These are phyloP conservation scores for Sipha maydis DNA, from an alignment of 2,888 invertebrate species.

Conservation along the genomic window DNA sequence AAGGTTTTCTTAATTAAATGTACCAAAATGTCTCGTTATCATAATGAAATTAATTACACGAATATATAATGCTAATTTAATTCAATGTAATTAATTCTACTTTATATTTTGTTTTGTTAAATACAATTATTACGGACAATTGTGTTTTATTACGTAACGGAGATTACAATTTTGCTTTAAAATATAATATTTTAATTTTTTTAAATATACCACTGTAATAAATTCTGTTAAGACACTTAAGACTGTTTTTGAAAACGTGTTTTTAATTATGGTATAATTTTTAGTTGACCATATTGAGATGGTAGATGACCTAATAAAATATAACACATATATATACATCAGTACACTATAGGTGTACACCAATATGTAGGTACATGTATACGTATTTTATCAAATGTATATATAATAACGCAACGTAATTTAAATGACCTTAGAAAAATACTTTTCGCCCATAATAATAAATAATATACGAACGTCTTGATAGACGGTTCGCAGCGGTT, in stretches of 20 bases:
- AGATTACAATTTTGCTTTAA: neutral
- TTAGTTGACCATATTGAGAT: constrained; percentile 52
- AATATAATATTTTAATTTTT: constrained; percentile 24
- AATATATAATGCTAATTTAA: constrained; percentile 24
- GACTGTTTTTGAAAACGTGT: constrained; percentile 22
- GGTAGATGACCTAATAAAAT: constrained; percentile 46
- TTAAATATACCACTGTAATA: constrained; percentile 1
- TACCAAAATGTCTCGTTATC: constrained; percentile 25
- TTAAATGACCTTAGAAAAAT: constrained; percentile 41
- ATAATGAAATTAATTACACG: constrained; percentile 33
- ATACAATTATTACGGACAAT: constrained; percentile 22
- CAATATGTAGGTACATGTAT: neutral
- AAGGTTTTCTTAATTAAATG: constrained; percentile 42
- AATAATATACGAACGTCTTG: neutral
- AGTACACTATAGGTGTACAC: neutral
- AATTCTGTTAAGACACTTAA: constrained; percentile 4
- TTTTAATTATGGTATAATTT: constrained; percentile 32
- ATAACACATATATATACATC: neutral
- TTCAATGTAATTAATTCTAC: constrained; percentile 33
- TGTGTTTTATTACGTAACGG: constrained; percentile 30
- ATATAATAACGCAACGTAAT: neutral
- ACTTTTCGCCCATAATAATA: constrained; percentile 23
- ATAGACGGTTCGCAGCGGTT: neutral
- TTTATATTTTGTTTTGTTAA: constrained; percentile 3
- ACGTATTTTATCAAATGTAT: constrained; percentile 9